Conservation (phyloP, 2,113 vertebrate species). For the Sorex fumeus region DNA sequence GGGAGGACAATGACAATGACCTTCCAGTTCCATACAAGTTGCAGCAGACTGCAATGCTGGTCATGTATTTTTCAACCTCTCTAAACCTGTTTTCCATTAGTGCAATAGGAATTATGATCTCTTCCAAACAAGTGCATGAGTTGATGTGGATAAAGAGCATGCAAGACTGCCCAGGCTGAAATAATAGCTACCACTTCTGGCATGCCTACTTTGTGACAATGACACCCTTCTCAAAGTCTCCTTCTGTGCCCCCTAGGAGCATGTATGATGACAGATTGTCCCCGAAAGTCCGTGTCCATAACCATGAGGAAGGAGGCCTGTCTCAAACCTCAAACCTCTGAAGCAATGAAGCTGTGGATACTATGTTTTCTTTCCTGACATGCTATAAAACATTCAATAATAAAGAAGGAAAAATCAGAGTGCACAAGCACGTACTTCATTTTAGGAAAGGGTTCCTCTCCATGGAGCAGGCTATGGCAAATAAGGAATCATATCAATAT, state of each 20-base stretch:
- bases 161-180: background rate
- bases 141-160: background rate
- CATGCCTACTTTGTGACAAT: background rate
- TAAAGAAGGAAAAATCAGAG: background rate
- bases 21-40: background rate
- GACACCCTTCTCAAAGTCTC: background rate
- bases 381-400: background rate
- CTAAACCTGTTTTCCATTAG: slow-evolving; percentile 1
- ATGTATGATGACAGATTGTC: background rate
- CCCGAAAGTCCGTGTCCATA: background rate
- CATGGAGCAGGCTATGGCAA: background rate
- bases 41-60: background rate
- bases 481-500: background rate
- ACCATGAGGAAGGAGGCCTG: background rate
- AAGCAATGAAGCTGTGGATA: background rate
- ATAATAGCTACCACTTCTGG: background rate
- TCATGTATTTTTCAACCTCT: background rate
- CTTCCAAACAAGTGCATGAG: background rate
- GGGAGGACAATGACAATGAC: too few relatives aligned
- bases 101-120: background rate
- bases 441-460: background rate
- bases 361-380: slow-evolving; percentile 23
- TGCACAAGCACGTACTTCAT: background rate
- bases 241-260: background rate
- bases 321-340: slow-evolving; percentile 36